Base-by-base conservation (phyloP, 2,888 invertebrate genomes). In the Serrognathus titanus region DNA sequence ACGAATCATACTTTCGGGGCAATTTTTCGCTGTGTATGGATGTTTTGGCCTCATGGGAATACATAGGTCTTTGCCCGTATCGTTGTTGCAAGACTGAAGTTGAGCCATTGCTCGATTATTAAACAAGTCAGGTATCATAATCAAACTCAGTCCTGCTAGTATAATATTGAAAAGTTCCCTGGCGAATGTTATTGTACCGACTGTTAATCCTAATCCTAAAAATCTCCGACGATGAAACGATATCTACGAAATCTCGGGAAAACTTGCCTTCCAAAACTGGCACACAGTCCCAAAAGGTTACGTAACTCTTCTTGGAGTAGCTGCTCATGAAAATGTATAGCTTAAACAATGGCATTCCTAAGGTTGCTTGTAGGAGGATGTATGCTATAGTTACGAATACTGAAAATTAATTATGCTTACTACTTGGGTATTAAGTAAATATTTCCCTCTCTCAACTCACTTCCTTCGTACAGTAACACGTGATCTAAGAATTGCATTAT, bases 201-300 rank as follows among this genome's bases (percentile, higher is more conserved):
- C 46, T 1, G 53, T 47, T n/a, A 51, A 58, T 8, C 58, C 58
- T 11, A 58, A 38, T n/a, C 58, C 58, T 58, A 48, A n/a, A n/a
- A 16, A 46, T 9, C 20, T n/a, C n/a, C n/a, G n/a, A n/a, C n/a
- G n/a, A n/a, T n/a, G n/a, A n/a, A n/a, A n/a, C n/a, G n/a, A n/a
- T n/a, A n/a, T n/a, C n/a, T n/a, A n/a, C n/a, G n/a, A n/a, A n/a
- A n/a, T n/a, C n/a, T n/a, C n/a, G n/a, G n/a, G n/a, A n/a, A n/a
- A n/a, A n/a, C n/a, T n/a, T n/a, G n/a, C n/a, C 58, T 53, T 50
- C 46, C 31, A 54, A 50, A 12, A 58, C 35, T n/a, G 58, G 58
- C 9, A 54, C 48, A 10, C 58, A 58, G 16, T 58, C 53, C 58
- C 58, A 58, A 43, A 58, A 58, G 10, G 12, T 51, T 11, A 58